Evolutionary conservation across 2,113 vertebrate species (phyloP), one percentile per base, ranked within the genome.

Genomic region (Apaloderma vittatum): DNA sequence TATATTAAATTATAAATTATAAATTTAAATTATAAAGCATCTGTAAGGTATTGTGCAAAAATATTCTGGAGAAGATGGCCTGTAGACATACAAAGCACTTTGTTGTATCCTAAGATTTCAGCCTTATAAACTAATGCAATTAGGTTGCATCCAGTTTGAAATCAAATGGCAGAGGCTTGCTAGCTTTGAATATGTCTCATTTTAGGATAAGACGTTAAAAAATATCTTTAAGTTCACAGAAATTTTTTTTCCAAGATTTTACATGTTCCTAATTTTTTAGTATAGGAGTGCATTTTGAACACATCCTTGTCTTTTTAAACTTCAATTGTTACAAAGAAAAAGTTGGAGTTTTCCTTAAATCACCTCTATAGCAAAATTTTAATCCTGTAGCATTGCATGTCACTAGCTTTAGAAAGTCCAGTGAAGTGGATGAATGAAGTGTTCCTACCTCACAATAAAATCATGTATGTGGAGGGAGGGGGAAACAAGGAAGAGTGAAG

Each of bases 81-180:
- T 67, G 40, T 19, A 81, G 27, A 46, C 22, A 17, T 43, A 43
- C 12, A 59, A 63, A 57, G 8, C 30, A 54, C 6, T 17, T 40
- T 61, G 16, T 63, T 0, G 0, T 32, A 18, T 5, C 15, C 3
- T 51, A 36, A 26, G 40, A 61, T 74, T 61, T 79, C 14, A 40
- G 12, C 24, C 17, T 2, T 48, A 3, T 43, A 74, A 55, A 34
- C 12, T 29, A 57, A 24, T 12, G 30, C 11, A 59, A 8, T 54
- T 32, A 40, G 7, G 4, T 63, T 75, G 6, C 6, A 9, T 22
- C 6, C 7, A 34, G 20, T 55, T 79, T 23, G 30, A 79, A 70
- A 79, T 3, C 3, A 62, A 68, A 70, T 21, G 4, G 6, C n/a
- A 65, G 30, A 24, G 21, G 1, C 16, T 88, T 67, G 11, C n/a